phyloP scores from a whole-genome alignment of 2,888 invertebrate species.

The Drosophila stalkeri region DNA sequence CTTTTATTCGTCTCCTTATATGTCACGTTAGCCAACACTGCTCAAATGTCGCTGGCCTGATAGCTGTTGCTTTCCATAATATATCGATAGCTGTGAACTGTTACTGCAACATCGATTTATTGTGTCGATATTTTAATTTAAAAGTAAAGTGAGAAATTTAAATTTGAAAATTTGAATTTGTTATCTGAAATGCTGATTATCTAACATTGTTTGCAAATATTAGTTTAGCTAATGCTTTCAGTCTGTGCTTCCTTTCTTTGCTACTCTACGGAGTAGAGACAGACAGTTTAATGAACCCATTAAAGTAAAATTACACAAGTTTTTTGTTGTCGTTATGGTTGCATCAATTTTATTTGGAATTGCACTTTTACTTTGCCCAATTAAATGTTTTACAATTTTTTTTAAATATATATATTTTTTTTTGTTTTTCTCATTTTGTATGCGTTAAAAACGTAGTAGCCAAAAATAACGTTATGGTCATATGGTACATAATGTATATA shows the following conservation, averaged over 20 bases:
- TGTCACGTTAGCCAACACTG: background rate
- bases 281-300: background rate
- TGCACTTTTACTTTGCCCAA: slow-evolving; percentile 71
- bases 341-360: slow-evolving; percentile 76
- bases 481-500: slow-evolving; percentile 36
- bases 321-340: slow-evolving; percentile 55
- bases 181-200: background rate
- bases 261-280: background rate
- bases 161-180: background rate
- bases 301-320: slow-evolving; percentile 10
- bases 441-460: slow-evolving; percentile 65
- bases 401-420: slow-evolving; percentile 32
- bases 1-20: background rate
- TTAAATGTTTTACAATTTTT: slow-evolving; percentile 74
- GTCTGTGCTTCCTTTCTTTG: background rate
- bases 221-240: background rate
- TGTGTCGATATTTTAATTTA: background rate
- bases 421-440: slow-evolving; percentile 48
- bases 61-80: background rate
- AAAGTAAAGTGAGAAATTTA: background rate
- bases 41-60: background rate
- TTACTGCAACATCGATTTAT: background rate
- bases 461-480: slow-evolving; percentile 63
- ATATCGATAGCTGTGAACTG: slow-evolving; percentile 11
- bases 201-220: background rate